Conservation (phyloP, 2,888 invertebrate species). For the Epistrophella euchroma region DNA sequence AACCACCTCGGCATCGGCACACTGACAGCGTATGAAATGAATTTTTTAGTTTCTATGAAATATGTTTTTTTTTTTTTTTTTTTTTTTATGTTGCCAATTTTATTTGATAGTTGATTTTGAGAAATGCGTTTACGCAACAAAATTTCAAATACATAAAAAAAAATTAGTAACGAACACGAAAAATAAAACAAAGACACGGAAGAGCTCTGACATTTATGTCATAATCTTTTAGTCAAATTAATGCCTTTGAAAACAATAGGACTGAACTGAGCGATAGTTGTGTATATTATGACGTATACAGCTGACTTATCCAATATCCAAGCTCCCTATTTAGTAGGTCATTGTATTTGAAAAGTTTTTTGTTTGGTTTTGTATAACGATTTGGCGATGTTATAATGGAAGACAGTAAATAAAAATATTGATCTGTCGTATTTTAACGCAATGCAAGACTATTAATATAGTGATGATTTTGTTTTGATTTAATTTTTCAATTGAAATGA, state of each 20-base stretch:
- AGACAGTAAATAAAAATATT: slow-evolving; percentile 49
- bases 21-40: slow-evolving; percentile 22
- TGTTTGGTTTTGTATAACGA: background rate
- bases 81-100: slow-evolving; percentile 52
- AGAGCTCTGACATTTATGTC: slow-evolving; percentile 65
- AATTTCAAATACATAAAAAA: slow-evolving; percentile 22
- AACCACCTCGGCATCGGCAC: slow-evolving; percentile 9
- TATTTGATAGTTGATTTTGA: slow-evolving; percentile 35
- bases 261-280: slow-evolving; percentile 18
- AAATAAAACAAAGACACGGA: slow-evolving; percentile 64
- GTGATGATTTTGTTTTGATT: slow-evolving; percentile 45
- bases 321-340: slow-evolving; percentile 67
- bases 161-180: slow-evolving; percentile 32
- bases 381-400: slow-evolving; percentile 12
- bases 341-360: slow-evolving; percentile 43
- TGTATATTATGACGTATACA: slow-evolving; percentile 9
- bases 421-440: slow-evolving; percentile 46
- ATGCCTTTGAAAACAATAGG: slow-evolving; percentile 54
- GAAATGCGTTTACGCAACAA: slow-evolving; percentile 67
- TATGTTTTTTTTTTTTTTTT: slow-evolving; percentile 6
- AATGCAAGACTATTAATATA: slow-evolving; percentile 14
- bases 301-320: slow-evolving; percentile 48
- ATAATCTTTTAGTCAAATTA: slow-evolving; percentile 59
- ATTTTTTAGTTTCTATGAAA: slow-evolving; percentile 36
- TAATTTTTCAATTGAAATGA: background rate